phyloP scores from a whole-genome alignment of 2,888 invertebrate genomes.

The Acleris laterana region DNA sequence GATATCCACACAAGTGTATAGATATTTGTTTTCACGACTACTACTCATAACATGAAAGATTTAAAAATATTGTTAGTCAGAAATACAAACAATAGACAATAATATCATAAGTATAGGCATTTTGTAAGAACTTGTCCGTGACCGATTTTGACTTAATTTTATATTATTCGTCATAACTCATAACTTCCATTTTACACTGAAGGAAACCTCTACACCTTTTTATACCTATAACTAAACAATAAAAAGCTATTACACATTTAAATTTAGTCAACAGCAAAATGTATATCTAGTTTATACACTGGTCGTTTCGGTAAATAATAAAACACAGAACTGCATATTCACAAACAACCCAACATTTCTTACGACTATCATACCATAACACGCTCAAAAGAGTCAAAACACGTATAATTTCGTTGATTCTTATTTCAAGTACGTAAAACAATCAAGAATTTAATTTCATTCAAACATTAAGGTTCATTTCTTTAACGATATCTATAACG shows the following conservation, averaged over 20 bases:
- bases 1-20: too few species aligned
- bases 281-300: constrained; percentile 11
- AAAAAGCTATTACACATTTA: constrained; percentile 16
- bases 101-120: too few species aligned
- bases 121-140: too few species aligned
- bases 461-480: too few species aligned
- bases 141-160: too few species aligned
- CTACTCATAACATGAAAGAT: too few species aligned
- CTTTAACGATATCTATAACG: too few species aligned
- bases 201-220: constrained; percentile 19
- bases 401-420: neutral
- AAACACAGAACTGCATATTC: constrained; percentile 18
- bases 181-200: constrained; percentile 32
- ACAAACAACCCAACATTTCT: constrained; percentile 2
- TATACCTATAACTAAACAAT: constrained; percentile 31
- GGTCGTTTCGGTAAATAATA: constrained; percentile 1
- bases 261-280: constrained; percentile 21
- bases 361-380: constrained; percentile 1
- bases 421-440: neutral
- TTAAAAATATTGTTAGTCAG: too few species aligned
- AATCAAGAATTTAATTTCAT: too few species aligned
- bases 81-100: too few species aligned
- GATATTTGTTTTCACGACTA: too few species aligned
- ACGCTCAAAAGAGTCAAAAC: constrained; percentile 5
- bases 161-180: neutral